Evolutionary conservation across 2,888 invertebrate genomes (phyloP), one percentile per base, ranked within the genome.

Genomic region (Embidobia sp.): DNA sequence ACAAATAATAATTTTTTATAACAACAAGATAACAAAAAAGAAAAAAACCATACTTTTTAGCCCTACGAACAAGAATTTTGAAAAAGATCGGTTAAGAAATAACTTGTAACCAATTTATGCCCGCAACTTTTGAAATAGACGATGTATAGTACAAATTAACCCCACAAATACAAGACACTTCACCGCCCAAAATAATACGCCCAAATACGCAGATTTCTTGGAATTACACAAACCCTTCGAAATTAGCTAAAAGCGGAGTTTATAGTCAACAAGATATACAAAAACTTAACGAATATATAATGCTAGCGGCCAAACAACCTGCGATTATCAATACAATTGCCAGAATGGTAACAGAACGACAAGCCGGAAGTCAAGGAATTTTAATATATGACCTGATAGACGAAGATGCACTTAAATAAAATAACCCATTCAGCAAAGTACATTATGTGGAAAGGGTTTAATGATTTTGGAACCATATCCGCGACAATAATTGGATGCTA

Each of bases 41-140:
- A 15, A 8, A 48, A 1, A 11, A 48, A 53, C 8, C 5, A 7
- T 22, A 5, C 1, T 85, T 77, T 10, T 66, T 83, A 19, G 19
- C 81, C 2, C 82, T 82, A 0, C 49, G 80, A 1, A 81, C 80
- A 0, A 70, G 78, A 13, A 77, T 84, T 0, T 4, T 85, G 0
- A n/a, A n/a, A n/a, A n/a, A n/a, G n/a, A n/a, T n/a, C n/a, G n/a
- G n/a, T n/a, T n/a, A n/a, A n/a, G n/a, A n/a, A n/a, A n/a, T n/a
- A n/a, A 75, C 75, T 2, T 83, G 82, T 15, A 79, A 64, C 5
- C 0, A 37, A 15, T 1, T 83, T 3, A 42, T 79, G 1, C 79
- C 83, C 0, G 19, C 79, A 0, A 44, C 77, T 15, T 83, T 79
- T 18, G 19, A 64, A 6, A 51, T 82, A 2, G 73, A 46, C 44